Evolutionary conservation across 2,113 vertebrate genomes (phyloP).

Genomic region (Phalacrocorax brasilianus): DNA sequence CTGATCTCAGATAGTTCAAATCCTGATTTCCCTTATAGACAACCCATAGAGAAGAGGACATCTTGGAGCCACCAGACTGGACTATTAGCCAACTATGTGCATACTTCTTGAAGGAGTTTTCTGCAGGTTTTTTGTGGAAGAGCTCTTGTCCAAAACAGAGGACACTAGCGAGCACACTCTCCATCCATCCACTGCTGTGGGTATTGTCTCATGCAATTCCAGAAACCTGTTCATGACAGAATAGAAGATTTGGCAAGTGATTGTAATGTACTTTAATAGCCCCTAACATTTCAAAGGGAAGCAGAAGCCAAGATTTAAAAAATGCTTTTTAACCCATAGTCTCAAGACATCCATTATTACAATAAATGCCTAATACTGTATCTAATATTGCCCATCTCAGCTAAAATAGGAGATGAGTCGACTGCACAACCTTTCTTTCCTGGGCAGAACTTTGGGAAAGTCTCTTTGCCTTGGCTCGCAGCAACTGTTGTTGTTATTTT

Average conservation of each 20-base stretch:
- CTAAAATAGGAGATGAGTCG: not conserved
- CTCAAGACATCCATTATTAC: not conserved
- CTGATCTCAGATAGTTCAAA: not conserved
- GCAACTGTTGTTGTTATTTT: not conserved
- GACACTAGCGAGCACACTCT: fast-evolving
- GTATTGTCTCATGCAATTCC: not conserved
- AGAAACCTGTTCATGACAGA: not conserved
- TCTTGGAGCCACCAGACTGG: not conserved
- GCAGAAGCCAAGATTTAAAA: not conserved
- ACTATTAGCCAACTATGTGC: not conserved
- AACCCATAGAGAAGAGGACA: not conserved
- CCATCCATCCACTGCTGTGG: not conserved
- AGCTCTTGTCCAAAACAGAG: not conserved
- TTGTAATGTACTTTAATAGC: not conserved
- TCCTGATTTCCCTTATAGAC: not conserved
- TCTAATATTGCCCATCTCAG: not conserved
- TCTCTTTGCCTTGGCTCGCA: not conserved
- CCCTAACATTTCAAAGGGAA: not conserved
- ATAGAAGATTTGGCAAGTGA: not conserved
- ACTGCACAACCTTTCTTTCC: not conserved
- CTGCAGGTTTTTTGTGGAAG: not conserved
- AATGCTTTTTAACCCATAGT: not conserved
- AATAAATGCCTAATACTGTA: not conserved
- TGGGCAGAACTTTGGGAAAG: not conserved
- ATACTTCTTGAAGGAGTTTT: not conserved